Evolutionary conservation across 2,888 invertebrate species (phyloP), one percentile per base, ranked within the genome.

Genomic region (Heliconius ethilla): DNA sequence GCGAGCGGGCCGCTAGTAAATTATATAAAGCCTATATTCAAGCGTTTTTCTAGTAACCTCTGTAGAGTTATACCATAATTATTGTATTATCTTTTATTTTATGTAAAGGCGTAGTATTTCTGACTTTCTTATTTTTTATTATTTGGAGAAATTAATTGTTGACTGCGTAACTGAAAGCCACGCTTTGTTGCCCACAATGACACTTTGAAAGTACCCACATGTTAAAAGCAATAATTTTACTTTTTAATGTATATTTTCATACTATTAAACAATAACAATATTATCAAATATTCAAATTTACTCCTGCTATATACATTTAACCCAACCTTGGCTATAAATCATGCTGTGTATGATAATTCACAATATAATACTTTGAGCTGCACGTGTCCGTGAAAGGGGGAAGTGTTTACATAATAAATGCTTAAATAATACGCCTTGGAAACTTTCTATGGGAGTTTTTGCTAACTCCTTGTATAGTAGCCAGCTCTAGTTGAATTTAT

Each of bases 341-440:
- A 74, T 29, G 3, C 18, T 63, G 27, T 72, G 29, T 72, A 62
- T 65, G 63, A 74, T 74, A 74, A 63, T 74, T 74, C 74, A 74
- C 45, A 74, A 63, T 40, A 63, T 27, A 74, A 63, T 27, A 63
- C 25, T 74, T 65, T 65, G 65, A 74, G 74, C 65, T 74, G 65
- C 74, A 74, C 74, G 74, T 74, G 74, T 27, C 74, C 13, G 29
- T 65, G 65, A 45, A 74, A 65, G 65, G 74, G 74, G 74, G 63
- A 40, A 63, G 40, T 63, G 40, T 63, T 45, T 65, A 63, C 37
- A 74, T 63, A 63, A 45, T 74, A 63, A 74, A 74, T 63, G 74
- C 11, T 62, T 74, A 62, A 63, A 74, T 73, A 63, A 73, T 74
- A 40, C 33, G 59, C 72, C 33, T 72, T 59, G 25, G 59, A 59